A percentile compares a stretch with the other conserved stretches of the same genome.
Evolutionary conservation across 2,888 invertebrate genomes (phyloP).

Genomic region (Xestia c-nigrum): DNA sequence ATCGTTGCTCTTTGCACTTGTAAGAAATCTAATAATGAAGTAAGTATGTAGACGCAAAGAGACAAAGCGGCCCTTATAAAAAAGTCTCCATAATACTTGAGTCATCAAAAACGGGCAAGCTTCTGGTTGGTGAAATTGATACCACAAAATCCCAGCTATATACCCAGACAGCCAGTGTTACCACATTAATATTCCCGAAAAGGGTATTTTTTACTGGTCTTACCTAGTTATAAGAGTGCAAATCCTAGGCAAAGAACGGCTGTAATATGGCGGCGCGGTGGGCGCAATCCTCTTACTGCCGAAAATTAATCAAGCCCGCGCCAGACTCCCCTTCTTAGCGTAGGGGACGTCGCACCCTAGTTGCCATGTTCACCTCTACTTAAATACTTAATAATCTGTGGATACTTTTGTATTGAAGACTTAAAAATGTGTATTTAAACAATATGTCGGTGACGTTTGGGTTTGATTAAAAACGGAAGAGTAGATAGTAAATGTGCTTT

Average conservation of each 20-base stretch:
- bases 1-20: neutral
- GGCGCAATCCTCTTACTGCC: constrained; percentile 84
- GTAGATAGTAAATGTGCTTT: neutral
- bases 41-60: neutral
- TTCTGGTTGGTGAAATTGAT: neutral
- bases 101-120: neutral
- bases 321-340: constrained; percentile 71
- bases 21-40: neutral
- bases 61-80: neutral
- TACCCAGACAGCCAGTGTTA: constrained; percentile 1
- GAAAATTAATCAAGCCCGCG: constrained; percentile 85
- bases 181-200: constrained; percentile 45
- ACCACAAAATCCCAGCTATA: constrained; percentile 1
- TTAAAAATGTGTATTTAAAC: neutral
- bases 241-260: constrained; percentile 68
- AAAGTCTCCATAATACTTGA: neutral
- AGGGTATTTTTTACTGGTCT: constrained; percentile 50
- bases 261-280: constrained; percentile 64
- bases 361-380: constrained; percentile 29
- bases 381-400: constrained; percentile 38
- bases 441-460: neutral
- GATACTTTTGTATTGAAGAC: constrained; percentile 23
- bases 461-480: neutral
- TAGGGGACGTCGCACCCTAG: constrained; percentile 60
- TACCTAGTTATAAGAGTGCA: constrained; percentile 52